These are phyloP conservation scores for Oreochromis aureus DNA, from an alignment of 2,113 vertebrate species.

Conservation along the genomic window DNA sequence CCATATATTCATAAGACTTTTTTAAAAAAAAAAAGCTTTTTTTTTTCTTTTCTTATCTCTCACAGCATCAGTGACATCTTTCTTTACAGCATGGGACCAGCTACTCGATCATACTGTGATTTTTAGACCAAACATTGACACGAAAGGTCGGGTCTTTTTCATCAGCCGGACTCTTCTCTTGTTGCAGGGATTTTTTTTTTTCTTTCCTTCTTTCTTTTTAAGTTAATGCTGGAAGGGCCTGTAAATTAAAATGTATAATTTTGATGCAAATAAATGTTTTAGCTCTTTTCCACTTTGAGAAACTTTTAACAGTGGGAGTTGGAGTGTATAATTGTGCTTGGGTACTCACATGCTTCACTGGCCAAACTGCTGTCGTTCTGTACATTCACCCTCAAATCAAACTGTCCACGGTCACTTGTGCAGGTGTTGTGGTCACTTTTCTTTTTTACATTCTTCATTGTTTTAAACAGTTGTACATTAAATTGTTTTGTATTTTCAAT, in stretches of 20 bases:
- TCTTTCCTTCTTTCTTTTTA: slow-evolving; percentile 30
- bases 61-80: slow-evolving; percentile 37
- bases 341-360: slow-evolving; percentile 22
- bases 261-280: slow-evolving; percentile 69
- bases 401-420: slow-evolving; percentile 28
- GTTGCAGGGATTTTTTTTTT: slow-evolving; percentile 39
- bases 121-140: slow-evolving; percentile 6
- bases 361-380: slow-evolving; percentile 34
- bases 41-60: slow-evolving; percentile 20
- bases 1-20: slow-evolving; percentile 35
- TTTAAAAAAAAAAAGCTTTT: background rate
- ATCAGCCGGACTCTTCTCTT: background rate
- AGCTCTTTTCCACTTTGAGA: slow-evolving; percentile 58
- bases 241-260: slow-evolving; percentile 72
- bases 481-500: slow-evolving; percentile 78
- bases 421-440: slow-evolving; percentile 59
- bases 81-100: slow-evolving; percentile 63
- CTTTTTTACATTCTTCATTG: slow-evolving; percentile 68
- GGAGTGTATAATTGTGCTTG: background rate
- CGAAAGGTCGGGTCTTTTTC: background rate
- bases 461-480: slow-evolving; percentile 78
- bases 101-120: slow-evolving; percentile 39
- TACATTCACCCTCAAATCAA: slow-evolving; percentile 7
- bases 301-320: slow-evolving; percentile 49
- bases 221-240: slow-evolving; percentile 62